Conservation (phyloP, 2,888 invertebrate genomes). For the Bedellia somnulentella region DNA sequence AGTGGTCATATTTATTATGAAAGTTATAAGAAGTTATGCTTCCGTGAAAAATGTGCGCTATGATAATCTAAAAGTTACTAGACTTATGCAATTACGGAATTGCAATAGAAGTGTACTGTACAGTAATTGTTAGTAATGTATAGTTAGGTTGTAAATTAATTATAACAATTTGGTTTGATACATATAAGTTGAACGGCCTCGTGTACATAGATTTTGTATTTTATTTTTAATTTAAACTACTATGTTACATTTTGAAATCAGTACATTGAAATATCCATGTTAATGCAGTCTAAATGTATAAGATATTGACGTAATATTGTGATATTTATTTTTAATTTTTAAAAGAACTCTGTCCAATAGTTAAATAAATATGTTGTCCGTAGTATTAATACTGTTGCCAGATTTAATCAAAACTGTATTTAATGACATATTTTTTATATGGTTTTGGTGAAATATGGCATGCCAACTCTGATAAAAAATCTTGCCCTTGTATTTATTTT, state of each 20-base stretch:
- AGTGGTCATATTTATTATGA: background rate
- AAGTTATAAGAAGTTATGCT: background rate
- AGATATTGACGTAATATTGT: background rate
- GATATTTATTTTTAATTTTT: background rate
- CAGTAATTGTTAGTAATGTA: slow-evolving; percentile 31
- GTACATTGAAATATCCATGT: background rate
- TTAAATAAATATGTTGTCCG: background rate
- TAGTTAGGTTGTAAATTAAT: slow-evolving; percentile 27
- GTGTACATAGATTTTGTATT: slow-evolving; percentile 46
- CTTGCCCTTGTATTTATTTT: no score
- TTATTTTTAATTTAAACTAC: slow-evolving; percentile 15
- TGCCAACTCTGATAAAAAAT: no score
- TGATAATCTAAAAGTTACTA: background rate
- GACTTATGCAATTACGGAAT: background rate
- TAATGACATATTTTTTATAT: no score
- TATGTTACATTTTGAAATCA: background rate
- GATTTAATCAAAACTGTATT: no score
- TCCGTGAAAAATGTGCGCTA: background rate
- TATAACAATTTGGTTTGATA: slow-evolving; percentile 23
- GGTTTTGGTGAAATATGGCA: no score
- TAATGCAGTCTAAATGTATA: background rate
- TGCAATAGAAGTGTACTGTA: background rate
- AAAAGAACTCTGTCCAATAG: background rate
- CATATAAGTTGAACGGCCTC: slow-evolving; percentile 27
- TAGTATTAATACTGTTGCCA: slow-evolving; percentile 4